phyloP scores from a whole-genome alignment of 1,140 invertebrate species.

The Danaus plexippus region DNA sequence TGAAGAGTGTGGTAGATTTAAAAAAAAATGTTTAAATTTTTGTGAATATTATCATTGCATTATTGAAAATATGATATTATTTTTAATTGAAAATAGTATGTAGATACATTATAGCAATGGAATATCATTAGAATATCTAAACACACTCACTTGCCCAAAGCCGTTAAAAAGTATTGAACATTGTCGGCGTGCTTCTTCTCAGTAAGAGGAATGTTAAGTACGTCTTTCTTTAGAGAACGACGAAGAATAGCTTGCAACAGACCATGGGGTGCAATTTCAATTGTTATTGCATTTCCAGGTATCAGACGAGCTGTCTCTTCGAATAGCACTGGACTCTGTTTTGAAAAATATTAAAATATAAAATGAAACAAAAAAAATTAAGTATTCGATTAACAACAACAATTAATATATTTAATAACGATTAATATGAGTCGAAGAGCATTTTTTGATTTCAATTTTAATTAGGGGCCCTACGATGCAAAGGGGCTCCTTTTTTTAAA shows the following conservation, averaged over 20 bases:
- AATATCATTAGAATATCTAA: neutral
- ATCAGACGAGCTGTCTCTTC: constrained; percentile 85
- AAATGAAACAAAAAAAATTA: too few species aligned
- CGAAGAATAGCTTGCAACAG: constrained; percentile 81
- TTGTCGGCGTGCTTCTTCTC: constrained; percentile 83
- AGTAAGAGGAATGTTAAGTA: constrained; percentile 84
- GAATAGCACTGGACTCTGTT: constrained; percentile 83
- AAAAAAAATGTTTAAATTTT: too few species aligned
- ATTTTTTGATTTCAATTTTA: too few species aligned
- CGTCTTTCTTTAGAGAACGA: constrained; percentile 72
- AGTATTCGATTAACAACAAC: too few species aligned
- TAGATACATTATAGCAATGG: too few species aligned
- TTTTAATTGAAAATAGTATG: neutral
- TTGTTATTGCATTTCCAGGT: constrained; percentile 84
- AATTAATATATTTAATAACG: too few species aligned
- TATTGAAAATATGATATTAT: too few species aligned
- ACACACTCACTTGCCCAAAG: constrained; percentile 79
- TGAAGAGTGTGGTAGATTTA: too few species aligned
- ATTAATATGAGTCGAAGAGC: too few species aligned
- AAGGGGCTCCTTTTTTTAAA: too few species aligned
- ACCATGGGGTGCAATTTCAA: constrained; percentile 88
- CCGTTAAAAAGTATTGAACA: constrained; percentile 77
- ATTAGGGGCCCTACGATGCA: too few species aligned
- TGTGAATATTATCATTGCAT: too few species aligned
- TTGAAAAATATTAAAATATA: constrained; percentile 9